Evolutionary conservation across 1,140 invertebrate species (phyloP).

Genomic region (Drosophila arawakana): DNA sequence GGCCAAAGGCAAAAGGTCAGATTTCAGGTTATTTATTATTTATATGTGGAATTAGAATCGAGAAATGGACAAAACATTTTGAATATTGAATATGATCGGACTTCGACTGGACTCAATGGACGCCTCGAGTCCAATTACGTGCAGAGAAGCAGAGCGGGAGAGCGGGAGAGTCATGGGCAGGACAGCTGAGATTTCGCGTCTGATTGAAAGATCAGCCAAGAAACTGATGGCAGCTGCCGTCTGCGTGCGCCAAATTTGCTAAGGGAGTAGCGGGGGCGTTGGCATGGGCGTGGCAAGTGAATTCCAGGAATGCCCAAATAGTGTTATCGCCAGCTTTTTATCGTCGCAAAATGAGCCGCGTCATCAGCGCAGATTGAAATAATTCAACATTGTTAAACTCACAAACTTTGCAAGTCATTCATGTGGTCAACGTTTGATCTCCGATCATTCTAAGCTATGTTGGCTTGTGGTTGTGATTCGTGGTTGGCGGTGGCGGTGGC

Average conservation of each 20-base stretch:
- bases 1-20: slow-evolving; percentile 64
- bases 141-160: slow-evolving; percentile 53
- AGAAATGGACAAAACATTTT: slow-evolving; percentile 35
- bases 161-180: neutral
- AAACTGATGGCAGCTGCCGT: slow-evolving; percentile 36
- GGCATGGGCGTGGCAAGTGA: slow-evolving; percentile 23
- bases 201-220: slow-evolving; percentile 71
- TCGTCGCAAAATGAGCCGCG: slow-evolving; percentile 67
- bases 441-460: slow-evolving; percentile 1
- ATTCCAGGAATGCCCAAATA: slow-evolving; percentile 65
- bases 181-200: slow-evolving; percentile 40
- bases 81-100: slow-evolving; percentile 72
- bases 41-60: slow-evolving; percentile 5
- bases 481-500: slow-evolving; percentile 31
- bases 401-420: slow-evolving; percentile 69
- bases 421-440: slow-evolving; percentile 50
- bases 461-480: neutral
- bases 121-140: slow-evolving; percentile 65
- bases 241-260: slow-evolving; percentile 63
- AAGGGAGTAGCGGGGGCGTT: neutral
- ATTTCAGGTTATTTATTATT: slow-evolving; percentile 52
- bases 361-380: slow-evolving; percentile 80
- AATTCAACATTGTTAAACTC: slow-evolving; percentile 58
- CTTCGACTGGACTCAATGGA: slow-evolving; percentile 22
- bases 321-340: slow-evolving; percentile 75